phyloP scores from a whole-genome alignment of 2,888 invertebrate genomes.

The Catocala sponsa region DNA sequence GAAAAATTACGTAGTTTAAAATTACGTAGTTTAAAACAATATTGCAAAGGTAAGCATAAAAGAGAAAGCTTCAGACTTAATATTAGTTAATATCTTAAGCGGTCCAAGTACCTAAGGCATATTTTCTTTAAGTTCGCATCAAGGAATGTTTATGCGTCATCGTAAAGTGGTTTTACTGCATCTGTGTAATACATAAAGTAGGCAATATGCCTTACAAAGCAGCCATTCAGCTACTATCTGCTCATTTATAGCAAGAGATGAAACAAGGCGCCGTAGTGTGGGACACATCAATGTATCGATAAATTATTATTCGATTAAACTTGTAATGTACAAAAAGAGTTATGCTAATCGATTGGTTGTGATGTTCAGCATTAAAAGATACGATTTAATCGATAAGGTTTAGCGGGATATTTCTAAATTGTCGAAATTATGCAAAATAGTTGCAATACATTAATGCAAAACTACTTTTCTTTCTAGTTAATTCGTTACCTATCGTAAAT shows the following conservation, averaged over 20 bases:
- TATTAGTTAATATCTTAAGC: background rate
- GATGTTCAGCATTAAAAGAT: background rate
- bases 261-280: constrained; percentile 76
- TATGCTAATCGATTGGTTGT: constrained; percentile 22
- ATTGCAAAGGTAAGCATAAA: no score
- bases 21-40: no score
- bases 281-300: constrained; percentile 55
- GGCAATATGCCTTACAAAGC: constrained; percentile 83
- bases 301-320: constrained; percentile 39
- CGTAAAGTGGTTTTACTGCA: constrained; percentile 73
- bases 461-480: no score
- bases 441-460: no score
- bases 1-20: no score
- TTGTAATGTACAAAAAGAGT: constrained; percentile 18
- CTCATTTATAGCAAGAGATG: constrained; percentile 84
- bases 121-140: constrained; percentile 37
- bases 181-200: constrained; percentile 81
- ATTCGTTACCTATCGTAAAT: no score
- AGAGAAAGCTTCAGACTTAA: background rate
- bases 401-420: background rate
- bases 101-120: constrained; percentile 17
- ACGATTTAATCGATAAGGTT: background rate
- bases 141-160: constrained; percentile 56
- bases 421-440: no score
- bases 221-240: constrained; percentile 83